Evolutionary conservation across 2,113 vertebrate genomes (phyloP), one percentile per base, ranked within the genome.

Genomic region (Cavia porcellus): DNA sequence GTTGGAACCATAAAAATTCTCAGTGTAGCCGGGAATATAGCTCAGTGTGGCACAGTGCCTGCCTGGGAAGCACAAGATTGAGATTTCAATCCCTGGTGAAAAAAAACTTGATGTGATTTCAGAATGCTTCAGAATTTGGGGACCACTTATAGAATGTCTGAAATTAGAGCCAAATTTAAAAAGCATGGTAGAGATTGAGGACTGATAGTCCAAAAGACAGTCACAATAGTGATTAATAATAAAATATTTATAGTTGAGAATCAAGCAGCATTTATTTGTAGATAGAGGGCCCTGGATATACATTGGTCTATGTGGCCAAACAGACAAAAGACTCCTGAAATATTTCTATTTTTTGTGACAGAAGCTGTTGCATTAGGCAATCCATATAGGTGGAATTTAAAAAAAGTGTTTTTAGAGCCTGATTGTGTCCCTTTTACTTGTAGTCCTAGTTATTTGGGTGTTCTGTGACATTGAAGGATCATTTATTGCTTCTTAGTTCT

Each of bases 111-210:
- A 28, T 28, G n/a, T 95, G 38, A 70, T 89, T 96, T 6, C 28
- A 94, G 7, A 91, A 77, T 79, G 55, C 47, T 70, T 93, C 55
- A 91, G 9, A 86, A 30, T 89, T 96, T 96, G 38, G 25, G 47
- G 32, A 81, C 14, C 35, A 85, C 7, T 79, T 38, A 81, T 68
- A 80, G 2, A 88, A 93, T 93, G 35, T 74, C 68, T 96, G 70
- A 97, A 96, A 47, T 90, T 93, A 93, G 42, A 97, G 62, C 81
- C 52, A 96, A 59, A 83, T 38, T 81, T 96, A 88, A 96, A 96
- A 97, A 95, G 15, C 59, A 17, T 61, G 77, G 3, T 94, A n/a
- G 83, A 79, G 30, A 59, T 57, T 66, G 79, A 97, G 19, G 88
- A 87, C 10, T 66, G 52, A 47, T 52, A 88, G 75, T 75, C 38